A percentile compares a stretch with the other conserved stretches of the same genome.
These are phyloP conservation scores for Ciconia stormi DNA, from an alignment of 2,113 vertebrate genomes.

Conservation along the genomic window DNA sequence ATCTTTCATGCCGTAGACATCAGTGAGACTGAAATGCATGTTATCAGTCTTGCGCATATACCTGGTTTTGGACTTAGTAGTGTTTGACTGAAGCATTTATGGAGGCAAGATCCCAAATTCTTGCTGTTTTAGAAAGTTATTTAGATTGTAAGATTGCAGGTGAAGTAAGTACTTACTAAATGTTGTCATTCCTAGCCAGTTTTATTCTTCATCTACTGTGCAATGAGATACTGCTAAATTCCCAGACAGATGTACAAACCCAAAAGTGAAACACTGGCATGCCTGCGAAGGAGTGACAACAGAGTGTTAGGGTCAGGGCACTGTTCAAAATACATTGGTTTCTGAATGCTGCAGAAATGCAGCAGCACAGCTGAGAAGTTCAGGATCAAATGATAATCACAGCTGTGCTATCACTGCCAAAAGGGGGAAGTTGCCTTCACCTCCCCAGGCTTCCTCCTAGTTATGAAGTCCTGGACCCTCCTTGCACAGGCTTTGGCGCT, in stretches of 20 bases:
- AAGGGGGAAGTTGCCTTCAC: not conserved
- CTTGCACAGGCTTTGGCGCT: not conserved
- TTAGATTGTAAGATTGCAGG: not conserved
- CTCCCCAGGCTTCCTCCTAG: not conserved
- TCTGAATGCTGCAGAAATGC: slow-evolving; percentile 51
- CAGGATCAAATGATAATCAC: slow-evolving; percentile 7
- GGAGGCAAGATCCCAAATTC: not conserved
- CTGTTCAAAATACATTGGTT: slow-evolving; percentile 37
- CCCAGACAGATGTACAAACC: slow-evolving; percentile 37
- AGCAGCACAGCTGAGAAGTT: slow-evolving; percentile 46
- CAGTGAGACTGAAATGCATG: fast-evolving
- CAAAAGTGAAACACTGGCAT: not conserved
- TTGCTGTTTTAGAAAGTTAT: not conserved
- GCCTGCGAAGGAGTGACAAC: not conserved
- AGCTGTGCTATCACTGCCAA: not conserved
- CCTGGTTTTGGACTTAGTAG: not conserved
- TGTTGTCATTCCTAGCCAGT: not conserved
- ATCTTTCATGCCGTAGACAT: not conserved
- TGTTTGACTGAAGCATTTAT: not conserved
- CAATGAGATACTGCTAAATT: not conserved
- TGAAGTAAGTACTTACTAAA: not conserved
- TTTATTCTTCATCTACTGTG: not conserved
- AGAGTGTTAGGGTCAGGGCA: slow-evolving; percentile 42
- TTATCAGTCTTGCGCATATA: not conserved
- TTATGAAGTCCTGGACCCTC: not conserved